Evolutionary conservation across 2,888 invertebrate species (phyloP).

Genomic region (Ctena decussata): DNA sequence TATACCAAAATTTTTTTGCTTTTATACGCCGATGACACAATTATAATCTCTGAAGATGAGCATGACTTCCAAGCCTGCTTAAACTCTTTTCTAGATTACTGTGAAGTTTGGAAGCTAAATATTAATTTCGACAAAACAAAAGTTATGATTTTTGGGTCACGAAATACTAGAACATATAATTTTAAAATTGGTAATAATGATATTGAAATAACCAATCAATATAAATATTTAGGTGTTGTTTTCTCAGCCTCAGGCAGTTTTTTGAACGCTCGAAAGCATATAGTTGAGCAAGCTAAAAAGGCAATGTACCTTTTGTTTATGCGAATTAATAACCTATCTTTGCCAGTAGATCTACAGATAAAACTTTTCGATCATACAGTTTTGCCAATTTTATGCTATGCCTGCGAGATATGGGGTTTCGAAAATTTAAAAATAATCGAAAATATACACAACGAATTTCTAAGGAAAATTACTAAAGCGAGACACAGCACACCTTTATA

Average conservation of each 20-base stretch:
- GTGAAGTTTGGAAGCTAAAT: conserved; percentile 45
- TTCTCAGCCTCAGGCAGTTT: conserved; percentile 41
- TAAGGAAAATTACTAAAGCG: neutral
- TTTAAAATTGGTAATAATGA: neutral
- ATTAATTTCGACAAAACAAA: conserved; percentile 37
- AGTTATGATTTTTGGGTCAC: conserved; percentile 20
- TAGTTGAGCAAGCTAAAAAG: conserved; percentile 32
- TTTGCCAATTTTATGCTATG: conserved; percentile 36
- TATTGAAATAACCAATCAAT: conserved; percentile 30
- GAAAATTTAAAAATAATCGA: conserved; percentile 34
- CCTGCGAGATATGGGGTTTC: conserved; percentile 40
- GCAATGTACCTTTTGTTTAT: conserved; percentile 20
- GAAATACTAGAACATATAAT: neutral
- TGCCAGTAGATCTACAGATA: conserved; percentile 18
- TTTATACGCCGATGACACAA: conserved; percentile 56
- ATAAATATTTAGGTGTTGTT: conserved; percentile 29
- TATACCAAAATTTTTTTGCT: conserved; percentile 36
- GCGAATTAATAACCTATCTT: conserved; percentile 30
- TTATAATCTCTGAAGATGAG: conserved; percentile 26
- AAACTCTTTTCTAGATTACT: conserved; percentile 37
- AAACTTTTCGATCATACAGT: conserved; percentile 38
- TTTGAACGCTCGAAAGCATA: conserved; percentile 34
- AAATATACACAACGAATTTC: neutral
- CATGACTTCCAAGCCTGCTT: conserved; percentile 28
- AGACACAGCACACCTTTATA: conserved; percentile 10